Conservation (phyloP, 2,797 vertebrate genomes). For the Hypotaenidia philippensis region DNA sequence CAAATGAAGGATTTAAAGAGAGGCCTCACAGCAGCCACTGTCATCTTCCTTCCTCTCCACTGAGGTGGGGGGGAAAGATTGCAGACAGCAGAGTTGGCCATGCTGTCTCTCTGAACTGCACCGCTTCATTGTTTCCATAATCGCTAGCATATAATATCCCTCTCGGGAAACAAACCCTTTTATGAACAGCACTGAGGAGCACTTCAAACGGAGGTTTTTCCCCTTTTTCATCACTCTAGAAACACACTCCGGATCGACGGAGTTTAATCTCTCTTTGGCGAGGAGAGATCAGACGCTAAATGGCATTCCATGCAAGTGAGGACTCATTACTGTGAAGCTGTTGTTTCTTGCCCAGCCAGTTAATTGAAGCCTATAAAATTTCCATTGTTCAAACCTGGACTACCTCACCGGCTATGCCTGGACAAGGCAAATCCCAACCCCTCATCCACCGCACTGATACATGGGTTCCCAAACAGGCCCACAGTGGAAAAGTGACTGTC, state of each 20-base stretch:
- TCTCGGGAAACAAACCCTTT: slow-evolving; percentile 10
- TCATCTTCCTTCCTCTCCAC: background rate
- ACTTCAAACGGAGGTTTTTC: background rate
- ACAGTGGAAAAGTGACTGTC: background rate
- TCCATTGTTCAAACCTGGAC: slow-evolving; percentile 54
- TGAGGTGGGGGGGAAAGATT: background rate
- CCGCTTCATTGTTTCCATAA: slow-evolving; percentile 10
- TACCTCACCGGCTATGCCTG: background rate
- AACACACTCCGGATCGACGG: background rate
- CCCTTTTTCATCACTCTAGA: slow-evolving; percentile 6
- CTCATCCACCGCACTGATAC: background rate
- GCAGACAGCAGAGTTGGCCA: background rate
- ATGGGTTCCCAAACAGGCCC: background rate
- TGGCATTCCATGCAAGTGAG: slow-evolving; percentile 67
- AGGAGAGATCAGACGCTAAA: slow-evolving; percentile 45
- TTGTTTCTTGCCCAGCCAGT: slow-evolving; percentile 65
- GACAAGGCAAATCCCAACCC: background rate
- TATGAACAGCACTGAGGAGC: background rate
- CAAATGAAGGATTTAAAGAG: background rate
- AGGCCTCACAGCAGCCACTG: background rate
- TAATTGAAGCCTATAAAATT: slow-evolving; percentile 56
- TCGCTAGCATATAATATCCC: background rate
- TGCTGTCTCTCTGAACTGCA: background rate
- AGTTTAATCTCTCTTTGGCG: background rate
- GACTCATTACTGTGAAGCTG: slow-evolving; percentile 53